A percentile compares a stretch with the other conserved stretches of the same genome.
Conservation (phyloP, 2,888 invertebrate species). For the Papilio demoleus region DNA sequence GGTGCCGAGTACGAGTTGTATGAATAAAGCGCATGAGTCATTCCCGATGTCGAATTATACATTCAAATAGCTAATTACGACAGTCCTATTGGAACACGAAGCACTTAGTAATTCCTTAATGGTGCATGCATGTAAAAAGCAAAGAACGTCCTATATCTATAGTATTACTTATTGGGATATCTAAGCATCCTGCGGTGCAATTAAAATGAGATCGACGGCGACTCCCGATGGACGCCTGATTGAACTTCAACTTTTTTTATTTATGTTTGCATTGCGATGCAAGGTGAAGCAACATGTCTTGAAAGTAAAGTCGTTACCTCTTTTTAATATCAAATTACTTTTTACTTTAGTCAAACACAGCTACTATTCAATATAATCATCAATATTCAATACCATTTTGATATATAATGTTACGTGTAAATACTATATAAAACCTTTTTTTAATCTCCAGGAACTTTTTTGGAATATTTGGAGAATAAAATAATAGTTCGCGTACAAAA, state of each 20-base stretch:
- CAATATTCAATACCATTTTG: background rate
- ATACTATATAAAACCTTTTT: no score
- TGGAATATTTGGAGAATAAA: no score
- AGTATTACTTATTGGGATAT: conserved; percentile 28
- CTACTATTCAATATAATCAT: background rate
- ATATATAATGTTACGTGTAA: no score
- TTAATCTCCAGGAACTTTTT: no score
- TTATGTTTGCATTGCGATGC: conserved; percentile 7
- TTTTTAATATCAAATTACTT: conserved; percentile 14
- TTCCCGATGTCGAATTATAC: conserved; percentile 30
- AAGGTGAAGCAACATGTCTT: background rate
- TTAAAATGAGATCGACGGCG: conserved; percentile 31
- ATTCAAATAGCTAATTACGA: conserved; percentile 38
- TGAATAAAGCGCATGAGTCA: conserved; percentile 38
- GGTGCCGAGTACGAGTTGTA: conserved; percentile 15
- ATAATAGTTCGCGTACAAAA: background rate
- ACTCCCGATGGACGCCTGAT: conserved; percentile 20
- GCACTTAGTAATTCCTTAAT: conserved; percentile 34
- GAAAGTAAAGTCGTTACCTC: background rate
- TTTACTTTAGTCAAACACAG: background rate
- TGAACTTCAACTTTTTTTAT: conserved; percentile 13
- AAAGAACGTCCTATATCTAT: background rate
- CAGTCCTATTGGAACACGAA: conserved; percentile 33
- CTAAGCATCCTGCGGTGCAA: conserved; percentile 31
- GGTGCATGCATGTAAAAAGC: conserved; percentile 30